These are phyloP conservation scores for Xyrichtys novacula DNA, from an alignment of 2,797 vertebrate genomes.

Conservation along the genomic window DNA sequence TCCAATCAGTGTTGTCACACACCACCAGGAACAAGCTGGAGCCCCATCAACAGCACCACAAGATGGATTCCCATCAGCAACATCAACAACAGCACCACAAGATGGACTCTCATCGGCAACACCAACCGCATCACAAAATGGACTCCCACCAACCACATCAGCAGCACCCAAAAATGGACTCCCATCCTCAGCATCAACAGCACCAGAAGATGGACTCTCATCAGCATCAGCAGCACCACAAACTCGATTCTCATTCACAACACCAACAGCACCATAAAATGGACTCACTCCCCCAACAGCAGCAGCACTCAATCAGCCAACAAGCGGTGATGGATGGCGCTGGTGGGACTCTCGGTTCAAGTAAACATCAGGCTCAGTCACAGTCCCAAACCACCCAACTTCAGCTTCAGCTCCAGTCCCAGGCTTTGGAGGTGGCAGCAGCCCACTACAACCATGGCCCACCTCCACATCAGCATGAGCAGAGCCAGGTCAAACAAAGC, in stretches of 20 bases:
- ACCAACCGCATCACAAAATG: conserved; percentile 77
- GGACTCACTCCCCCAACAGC: conserved; percentile 74
- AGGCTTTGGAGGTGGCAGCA: conserved; percentile 88
- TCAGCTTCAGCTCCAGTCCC: conserved; percentile 90
- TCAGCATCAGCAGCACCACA: conserved; percentile 74
- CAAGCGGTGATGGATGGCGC: conserved; percentile 88
- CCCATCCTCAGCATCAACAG: conserved; percentile 76
- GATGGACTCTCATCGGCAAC: conserved; percentile 78
- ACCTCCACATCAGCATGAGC: conserved; percentile 81
- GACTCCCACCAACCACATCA: conserved; percentile 72
- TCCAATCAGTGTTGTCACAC: conserved; percentile 93
- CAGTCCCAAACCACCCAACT: conserved; percentile 89
- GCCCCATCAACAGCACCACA: conserved; percentile 76
- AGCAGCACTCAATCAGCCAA: conserved; percentile 86
- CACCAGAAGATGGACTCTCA: conserved; percentile 72
- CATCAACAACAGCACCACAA: conserved; percentile 76
- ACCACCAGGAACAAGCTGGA: conserved; percentile 85
- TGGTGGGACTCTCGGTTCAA: conserved; percentile 79
- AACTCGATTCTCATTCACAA: conserved; percentile 64
- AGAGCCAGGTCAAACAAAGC: conserved; percentile 84
- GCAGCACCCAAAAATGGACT: conserved; percentile 79
- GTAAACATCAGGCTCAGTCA: conserved; percentile 78
- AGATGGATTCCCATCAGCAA: conserved; percentile 78
- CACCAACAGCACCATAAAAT: conserved; percentile 83
- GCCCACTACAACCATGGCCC: conserved; percentile 85